Conservation (phyloP, 2,797 vertebrate genomes). For the Lagocephalus sceleratus region DNA sequence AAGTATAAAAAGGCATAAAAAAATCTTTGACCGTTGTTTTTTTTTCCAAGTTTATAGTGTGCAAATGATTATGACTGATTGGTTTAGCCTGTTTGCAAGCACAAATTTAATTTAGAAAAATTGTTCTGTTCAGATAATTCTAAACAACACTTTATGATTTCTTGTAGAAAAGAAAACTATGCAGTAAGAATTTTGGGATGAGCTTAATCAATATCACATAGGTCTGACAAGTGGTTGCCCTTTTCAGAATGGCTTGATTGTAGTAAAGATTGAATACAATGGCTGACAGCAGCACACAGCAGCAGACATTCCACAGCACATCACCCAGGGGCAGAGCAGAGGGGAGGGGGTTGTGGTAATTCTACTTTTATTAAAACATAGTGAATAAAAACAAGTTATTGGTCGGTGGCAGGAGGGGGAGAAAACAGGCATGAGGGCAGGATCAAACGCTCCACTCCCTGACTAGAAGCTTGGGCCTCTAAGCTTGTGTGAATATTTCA, state of each 20-base stretch:
- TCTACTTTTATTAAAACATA: constrained; percentile 82
- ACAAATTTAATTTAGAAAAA: too few relatives aligned
- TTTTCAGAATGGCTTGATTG: constrained; percentile 24
- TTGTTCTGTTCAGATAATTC: too few relatives aligned
- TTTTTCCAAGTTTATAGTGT: too few relatives aligned
- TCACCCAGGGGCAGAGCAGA: constrained; percentile 47
- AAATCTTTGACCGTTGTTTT: too few relatives aligned
- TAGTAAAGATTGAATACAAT: too few relatives aligned
- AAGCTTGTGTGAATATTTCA: constrained; percentile 31
- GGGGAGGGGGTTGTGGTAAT: constrained; percentile 62
- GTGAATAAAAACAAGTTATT: constrained; percentile 68
- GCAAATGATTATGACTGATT: too few relatives aligned
- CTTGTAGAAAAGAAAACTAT: too few relatives aligned
- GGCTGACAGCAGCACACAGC: constrained; percentile 33
- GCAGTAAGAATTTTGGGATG: too few relatives aligned
- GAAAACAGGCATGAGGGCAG: constrained; percentile 57
- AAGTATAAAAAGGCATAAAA: too few relatives aligned
- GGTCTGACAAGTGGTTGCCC: constrained; percentile 26
- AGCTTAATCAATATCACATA: constrained; percentile 8
- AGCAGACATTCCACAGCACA: constrained; percentile 69
- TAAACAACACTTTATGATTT: too few relatives aligned
- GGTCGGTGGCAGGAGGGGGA: constrained; percentile 36
- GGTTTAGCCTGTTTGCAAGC: too few relatives aligned
- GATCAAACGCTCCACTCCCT: constrained; percentile 23
- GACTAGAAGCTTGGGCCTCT: constrained; percentile 36